These are phyloP conservation scores for Oligia latruncula DNA, from an alignment of 2,888 invertebrate genomes.

Conservation along the genomic window DNA sequence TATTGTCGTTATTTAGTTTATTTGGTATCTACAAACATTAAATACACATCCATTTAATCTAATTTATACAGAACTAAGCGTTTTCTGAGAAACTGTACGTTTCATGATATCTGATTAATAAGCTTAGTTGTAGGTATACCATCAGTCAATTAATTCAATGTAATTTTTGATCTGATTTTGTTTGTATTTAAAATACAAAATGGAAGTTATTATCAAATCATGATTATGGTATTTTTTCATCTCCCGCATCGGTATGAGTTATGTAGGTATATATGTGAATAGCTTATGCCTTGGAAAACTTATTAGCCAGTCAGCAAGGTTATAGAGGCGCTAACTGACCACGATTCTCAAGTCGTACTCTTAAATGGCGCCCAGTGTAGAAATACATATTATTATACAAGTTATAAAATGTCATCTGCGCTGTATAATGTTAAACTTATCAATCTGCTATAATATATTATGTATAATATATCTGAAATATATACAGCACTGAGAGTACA, in stretches of 20 bases:
- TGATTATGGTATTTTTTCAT: background rate
- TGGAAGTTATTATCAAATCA: background rate
- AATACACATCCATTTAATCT: conserved; percentile 62
- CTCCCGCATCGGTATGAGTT: background rate
- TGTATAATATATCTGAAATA: conserved; percentile 21
- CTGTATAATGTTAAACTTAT: background rate
- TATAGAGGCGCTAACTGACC: background rate
- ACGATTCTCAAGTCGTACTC: background rate
- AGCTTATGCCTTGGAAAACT: background rate
- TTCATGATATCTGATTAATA: conserved; percentile 19
- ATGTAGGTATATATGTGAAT: background rate
- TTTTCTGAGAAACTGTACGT: conserved; percentile 8
- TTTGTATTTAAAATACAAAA: background rate
- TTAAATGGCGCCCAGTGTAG: background rate
- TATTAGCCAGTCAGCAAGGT: background rate
- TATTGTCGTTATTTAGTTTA: conserved; percentile 86
- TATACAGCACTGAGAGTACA: conserved; percentile 17
- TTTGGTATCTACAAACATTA: conserved; percentile 75
- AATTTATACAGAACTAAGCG: conserved; percentile 51
- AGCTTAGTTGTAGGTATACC: background rate
- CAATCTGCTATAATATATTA: background rate
- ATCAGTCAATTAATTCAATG: conserved; percentile 24
- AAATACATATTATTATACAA: background rate
- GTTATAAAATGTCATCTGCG: background rate
- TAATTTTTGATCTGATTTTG: background rate